Evolutionary conservation across 2,797 vertebrate genomes (phyloP).

Genomic region (Danionella dracula): DNA sequence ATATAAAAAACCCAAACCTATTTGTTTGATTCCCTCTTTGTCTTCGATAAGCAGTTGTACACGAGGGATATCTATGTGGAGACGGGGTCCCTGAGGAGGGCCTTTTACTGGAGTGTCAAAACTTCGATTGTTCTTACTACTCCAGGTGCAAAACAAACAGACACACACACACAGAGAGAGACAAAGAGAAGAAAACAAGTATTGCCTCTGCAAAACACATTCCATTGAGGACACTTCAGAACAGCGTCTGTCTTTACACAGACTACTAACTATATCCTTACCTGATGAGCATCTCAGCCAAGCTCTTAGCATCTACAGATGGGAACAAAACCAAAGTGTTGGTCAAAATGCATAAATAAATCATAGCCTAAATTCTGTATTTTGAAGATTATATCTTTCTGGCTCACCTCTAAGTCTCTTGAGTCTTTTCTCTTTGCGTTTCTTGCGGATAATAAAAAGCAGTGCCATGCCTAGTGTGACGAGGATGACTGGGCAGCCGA

Average conservation of each 20-base stretch:
- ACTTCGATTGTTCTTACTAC: conserved; percentile 97
- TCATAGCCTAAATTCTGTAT: too few species aligned
- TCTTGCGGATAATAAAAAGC: conserved; percentile 93
- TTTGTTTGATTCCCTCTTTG: conserved; percentile 98
- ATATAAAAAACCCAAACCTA: too few species aligned
- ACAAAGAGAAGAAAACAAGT: conserved; percentile 7
- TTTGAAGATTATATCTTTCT: background rate
- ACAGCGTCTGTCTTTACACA: background rate
- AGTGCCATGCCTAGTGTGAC: conserved; percentile 87
- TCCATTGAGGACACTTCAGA: conserved; percentile 8
- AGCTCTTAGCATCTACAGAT: conserved; percentile 90
- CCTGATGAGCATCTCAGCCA: conserved; percentile 99
- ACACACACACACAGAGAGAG: conserved; percentile 30
- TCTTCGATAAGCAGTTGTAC: conserved; percentile 98
- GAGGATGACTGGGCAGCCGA: conserved; percentile 91
- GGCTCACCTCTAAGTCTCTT: conserved; percentile 87
- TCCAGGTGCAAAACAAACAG: conserved; percentile 48
- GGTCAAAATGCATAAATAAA: too few species aligned
- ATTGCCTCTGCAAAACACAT: conserved; percentile 34
- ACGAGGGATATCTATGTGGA: conserved; percentile 96
- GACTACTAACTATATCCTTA: conserved; percentile 53
- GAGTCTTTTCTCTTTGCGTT: conserved; percentile 94
- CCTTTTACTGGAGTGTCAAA: conserved; percentile 98
- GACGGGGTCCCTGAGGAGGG: conserved; percentile 91
- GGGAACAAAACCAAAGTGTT: too few species aligned